A percentile compares a stretch with the other conserved stretches of the same genome.
Evolutionary conservation across 2,113 vertebrate species (phyloP).

Genomic region (Actinemys pallida): DNA sequence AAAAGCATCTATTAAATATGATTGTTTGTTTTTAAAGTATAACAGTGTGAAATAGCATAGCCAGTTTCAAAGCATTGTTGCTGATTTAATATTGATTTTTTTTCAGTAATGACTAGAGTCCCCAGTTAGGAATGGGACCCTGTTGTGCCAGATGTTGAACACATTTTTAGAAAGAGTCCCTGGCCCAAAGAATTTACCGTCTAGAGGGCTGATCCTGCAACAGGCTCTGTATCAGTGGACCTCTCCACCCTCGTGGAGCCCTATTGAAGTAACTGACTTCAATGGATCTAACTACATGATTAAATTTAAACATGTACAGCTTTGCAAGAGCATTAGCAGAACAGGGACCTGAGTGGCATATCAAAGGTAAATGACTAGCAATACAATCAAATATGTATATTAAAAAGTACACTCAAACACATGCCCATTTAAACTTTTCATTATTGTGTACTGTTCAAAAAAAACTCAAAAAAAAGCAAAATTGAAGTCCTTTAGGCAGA

Average conservation of each 20-base stretch:
- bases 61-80: not conserved
- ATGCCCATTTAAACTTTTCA: not conserved
- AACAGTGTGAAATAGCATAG: not conserved
- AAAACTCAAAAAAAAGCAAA: not conserved
- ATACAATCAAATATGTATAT: not conserved
- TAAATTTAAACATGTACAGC: not conserved
- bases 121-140: not conserved
- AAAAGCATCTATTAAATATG: not conserved
- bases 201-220: not conserved
- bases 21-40: not conserved
- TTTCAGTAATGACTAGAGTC: not conserved
- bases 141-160: not conserved
- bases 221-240: not conserved
- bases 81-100: not conserved
- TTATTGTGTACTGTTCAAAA: not conserved
- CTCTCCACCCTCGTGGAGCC: not conserved
- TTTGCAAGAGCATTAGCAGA: not conserved
- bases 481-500: not conserved
- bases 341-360: not conserved
- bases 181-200: not conserved
- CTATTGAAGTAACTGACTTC: not conserved
- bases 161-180: constrained; percentile 15
- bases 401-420: not conserved
- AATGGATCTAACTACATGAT: not conserved
- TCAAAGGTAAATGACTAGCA: not conserved